Conservation (phyloP, 2,888 invertebrate genomes). For the Lottia scabra region DNA sequence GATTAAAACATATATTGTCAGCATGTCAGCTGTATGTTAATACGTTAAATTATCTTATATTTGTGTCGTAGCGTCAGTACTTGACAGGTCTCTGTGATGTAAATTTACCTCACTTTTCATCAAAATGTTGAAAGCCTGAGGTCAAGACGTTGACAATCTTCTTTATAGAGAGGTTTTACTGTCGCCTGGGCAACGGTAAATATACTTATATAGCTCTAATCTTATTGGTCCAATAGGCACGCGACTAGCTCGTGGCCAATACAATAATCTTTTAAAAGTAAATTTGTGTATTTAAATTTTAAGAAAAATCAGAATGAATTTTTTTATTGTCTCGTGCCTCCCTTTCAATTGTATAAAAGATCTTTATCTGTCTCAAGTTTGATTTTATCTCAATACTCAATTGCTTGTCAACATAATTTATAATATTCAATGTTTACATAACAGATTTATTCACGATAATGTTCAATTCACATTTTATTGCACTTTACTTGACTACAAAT, state of each 20-base stretch:
- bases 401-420: no score
- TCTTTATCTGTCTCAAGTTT: no score
- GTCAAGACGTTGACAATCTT: constrained; percentile 1
- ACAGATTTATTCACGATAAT: no score
- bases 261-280: no score
- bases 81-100: constrained; percentile 7
- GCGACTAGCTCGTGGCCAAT: constrained; percentile 3
- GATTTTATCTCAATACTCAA: no score
- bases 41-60: not conserved
- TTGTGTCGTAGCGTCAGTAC: not conserved
- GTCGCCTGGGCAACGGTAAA: constrained; percentile 3
- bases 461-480: no score
- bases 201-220: not conserved
- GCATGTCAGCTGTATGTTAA: not conserved
- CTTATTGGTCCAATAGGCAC: not conserved
- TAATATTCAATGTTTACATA: no score
- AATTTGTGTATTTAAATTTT: no score
- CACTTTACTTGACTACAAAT: no score
- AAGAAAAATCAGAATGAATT: no score
- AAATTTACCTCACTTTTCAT: constrained; percentile 6
- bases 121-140: not conserved
- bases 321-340: no score
- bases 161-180: not conserved
- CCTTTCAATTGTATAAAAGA: no score
- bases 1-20: not conserved